These are phyloP conservation scores for Agrotis segetum DNA, from an alignment of 2,888 invertebrate species.

Conservation along the genomic window DNA sequence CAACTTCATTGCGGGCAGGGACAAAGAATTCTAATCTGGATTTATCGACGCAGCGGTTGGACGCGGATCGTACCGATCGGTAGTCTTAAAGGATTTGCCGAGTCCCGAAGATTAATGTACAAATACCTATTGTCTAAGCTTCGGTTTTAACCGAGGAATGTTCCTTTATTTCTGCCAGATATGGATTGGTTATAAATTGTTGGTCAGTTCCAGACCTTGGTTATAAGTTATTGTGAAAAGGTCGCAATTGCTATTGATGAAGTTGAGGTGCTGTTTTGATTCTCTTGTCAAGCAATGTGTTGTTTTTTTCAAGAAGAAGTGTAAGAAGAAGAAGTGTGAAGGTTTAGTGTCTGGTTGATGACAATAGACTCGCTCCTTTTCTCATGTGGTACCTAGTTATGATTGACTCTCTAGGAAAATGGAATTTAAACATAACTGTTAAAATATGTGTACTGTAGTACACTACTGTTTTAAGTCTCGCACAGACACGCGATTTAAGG, in stretches of 20 bases:
- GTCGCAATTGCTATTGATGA: not conserved
- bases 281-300: not conserved
- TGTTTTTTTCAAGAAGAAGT: too few species aligned
- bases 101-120: conserved; percentile 77
- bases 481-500: too few species aligned
- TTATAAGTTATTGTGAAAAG: not conserved
- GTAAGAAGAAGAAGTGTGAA: too few species aligned
- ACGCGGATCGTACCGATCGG: conserved; percentile 71
- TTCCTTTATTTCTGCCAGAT: conserved; percentile 43
- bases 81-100: conserved; percentile 83
- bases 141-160: conserved; percentile 34
- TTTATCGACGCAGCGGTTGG: conserved; percentile 74
- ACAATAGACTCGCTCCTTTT: not conserved
- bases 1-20: conserved; percentile 42
- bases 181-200: conserved; percentile 59
- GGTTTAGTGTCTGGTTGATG: not conserved
- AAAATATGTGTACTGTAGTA: too few species aligned
- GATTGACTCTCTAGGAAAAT: too few species aligned
- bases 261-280: not conserved
- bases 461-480: too few species aligned
- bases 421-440: too few species aligned
- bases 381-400: too few species aligned
- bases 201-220: conserved; percentile 8
- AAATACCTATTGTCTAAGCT: conserved; percentile 68
- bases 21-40: conserved; percentile 81